Base-by-base conservation (phyloP, 2,797 vertebrate genomes). In the Arrhamphus sclerolepis region DNA sequence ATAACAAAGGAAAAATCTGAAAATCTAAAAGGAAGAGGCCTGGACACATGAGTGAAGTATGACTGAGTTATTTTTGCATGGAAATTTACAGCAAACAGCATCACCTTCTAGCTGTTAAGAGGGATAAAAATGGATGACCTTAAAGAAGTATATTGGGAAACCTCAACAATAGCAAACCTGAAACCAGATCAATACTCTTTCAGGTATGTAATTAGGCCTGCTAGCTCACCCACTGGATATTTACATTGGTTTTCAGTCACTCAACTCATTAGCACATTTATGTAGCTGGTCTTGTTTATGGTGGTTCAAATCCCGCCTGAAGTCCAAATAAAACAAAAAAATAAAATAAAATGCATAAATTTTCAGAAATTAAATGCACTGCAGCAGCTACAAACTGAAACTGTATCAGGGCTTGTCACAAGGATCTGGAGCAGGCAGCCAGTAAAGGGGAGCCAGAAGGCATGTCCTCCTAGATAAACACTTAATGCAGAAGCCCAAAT, bases 131-230 rank as follows among this genome's bases (percentile, higher is more conserved):
- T n/a, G n/a, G n/a, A n/a, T n/a, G n/a, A n/a, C n/a, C n/a, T n/a
- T n/a, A n/a, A n/a, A n/a, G n/a, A n/a, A n/a, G n/a, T n/a, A 62
- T 71, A 73, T 55, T 50, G 38, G 34, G 51, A 54, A 56, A 68
- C 18, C 5, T 70, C 19, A 70, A 59, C 7, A 26, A 50, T 4
- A 56, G 46, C 48, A 50, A 62, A 60, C 24, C 42, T 31, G 18
- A 62, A 56, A 62, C 19, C 14, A 55, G 47, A 74, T 69, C 70
- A 63, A 71, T 66, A 63, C 13, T 40, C 20, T 64, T 43, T 40
- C 49, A 52, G 52, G 51, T 64, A 56, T 56, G 48, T 56, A 75
- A 63, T 70, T 64, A 72, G 29, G 26, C 20, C 13, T 46, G 17
- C 48, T 19, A 26, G 39, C 8, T 59, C 20, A 62, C 26, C 60